Percentiles rank a stretch among this genome's conserved stretches.
Conservation (phyloP, 2,888 invertebrate species). For the Agrochola lota region DNA sequence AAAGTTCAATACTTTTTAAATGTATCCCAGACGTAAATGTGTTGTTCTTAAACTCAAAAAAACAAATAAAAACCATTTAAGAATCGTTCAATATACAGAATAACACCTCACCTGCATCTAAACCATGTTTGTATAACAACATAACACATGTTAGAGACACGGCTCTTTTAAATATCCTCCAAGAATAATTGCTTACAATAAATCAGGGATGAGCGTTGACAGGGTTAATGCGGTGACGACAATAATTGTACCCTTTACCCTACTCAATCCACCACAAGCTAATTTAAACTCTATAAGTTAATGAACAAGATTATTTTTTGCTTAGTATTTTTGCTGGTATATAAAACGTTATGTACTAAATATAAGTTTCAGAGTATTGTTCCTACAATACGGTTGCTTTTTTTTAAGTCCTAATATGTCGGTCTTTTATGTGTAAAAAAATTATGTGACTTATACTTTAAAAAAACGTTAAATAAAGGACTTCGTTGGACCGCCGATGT, state of each 20-base stretch:
- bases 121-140: constrained; percentile 76
- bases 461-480: constrained; percentile 48
- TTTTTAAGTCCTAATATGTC: constrained; percentile 66
- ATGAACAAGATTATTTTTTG: not conserved
- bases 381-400: constrained; percentile 76
- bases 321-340: not conserved
- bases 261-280: constrained; percentile 32
- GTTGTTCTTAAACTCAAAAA: not conserved
- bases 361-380: constrained; percentile 73
- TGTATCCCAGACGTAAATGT: not conserved
- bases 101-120: constrained; percentile 61
- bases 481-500: constrained; percentile 31
- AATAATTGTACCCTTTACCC: constrained; percentile 78
- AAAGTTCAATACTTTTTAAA: not conserved
- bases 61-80: not conserved
- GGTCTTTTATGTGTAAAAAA: constrained; percentile 46
- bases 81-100: constrained; percentile 45
- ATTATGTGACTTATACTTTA: constrained; percentile 45
- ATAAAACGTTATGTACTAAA: constrained; percentile 27
- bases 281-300: constrained; percentile 52
- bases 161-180: constrained; percentile 66
- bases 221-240: constrained; percentile 83
- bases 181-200: constrained; percentile 82
- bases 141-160: constrained; percentile 70
- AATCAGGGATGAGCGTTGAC: constrained; percentile 86